These are phyloP conservation scores for Metridium senile DNA, from an alignment of 92 coral and sea anemone species.

Conservation along the genomic window DNA sequence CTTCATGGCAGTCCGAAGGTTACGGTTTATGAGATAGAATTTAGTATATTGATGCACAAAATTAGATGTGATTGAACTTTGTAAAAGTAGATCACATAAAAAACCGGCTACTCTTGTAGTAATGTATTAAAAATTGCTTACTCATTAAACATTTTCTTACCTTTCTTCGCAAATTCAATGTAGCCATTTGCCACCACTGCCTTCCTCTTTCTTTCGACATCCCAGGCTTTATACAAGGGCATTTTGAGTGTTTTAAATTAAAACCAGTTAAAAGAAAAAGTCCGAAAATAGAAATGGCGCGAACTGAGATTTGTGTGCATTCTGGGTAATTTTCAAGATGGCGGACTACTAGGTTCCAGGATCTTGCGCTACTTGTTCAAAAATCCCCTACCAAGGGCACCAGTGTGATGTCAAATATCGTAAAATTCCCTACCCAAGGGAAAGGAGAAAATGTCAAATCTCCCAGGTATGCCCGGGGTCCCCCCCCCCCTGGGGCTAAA, in stretches of 20 bases:
- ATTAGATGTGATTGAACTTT: neutral
- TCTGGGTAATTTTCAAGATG: neutral
- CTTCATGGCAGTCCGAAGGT: too few relatives aligned
- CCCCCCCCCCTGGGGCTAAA: slow-evolving; percentile 19
- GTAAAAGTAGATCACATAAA: neutral
- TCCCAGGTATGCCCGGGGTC: slow-evolving; percentile 16
- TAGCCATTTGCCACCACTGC: neutral
- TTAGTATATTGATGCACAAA: too few relatives aligned
- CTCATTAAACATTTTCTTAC: neutral
- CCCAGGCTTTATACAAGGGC: neutral
- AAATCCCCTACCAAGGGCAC: neutral
- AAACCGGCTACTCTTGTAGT: neutral
- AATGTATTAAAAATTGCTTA: too few relatives aligned
- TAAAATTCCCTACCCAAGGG: slow-evolving; percentile 19
- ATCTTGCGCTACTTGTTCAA: neutral
- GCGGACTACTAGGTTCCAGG: neutral
- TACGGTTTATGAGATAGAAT: too few relatives aligned
- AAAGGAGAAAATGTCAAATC: slow-evolving; percentile 9
- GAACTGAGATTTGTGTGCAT: neutral
- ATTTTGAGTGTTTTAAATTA: too few relatives aligned
- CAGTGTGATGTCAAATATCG: neutral
- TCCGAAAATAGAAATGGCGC: neutral
- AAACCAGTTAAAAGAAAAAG: neutral
- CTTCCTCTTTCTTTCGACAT: neutral
- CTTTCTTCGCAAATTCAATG: neutral